Evolutionary conservation across 2,113 vertebrate genomes (phyloP).

Genomic region (Rattus rattus): DNA sequence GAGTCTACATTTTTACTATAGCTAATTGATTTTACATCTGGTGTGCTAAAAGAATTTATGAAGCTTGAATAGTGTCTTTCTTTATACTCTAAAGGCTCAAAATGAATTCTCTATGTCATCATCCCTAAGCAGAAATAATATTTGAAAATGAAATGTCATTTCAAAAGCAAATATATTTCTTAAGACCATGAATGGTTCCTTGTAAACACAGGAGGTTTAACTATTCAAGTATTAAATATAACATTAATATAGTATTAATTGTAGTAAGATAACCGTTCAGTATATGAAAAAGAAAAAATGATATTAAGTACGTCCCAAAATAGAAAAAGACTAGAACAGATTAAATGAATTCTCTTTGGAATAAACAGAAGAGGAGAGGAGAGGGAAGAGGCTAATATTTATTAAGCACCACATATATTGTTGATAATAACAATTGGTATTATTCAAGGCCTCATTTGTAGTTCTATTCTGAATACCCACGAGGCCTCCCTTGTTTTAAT

Average conservation of each 20-base stretch:
- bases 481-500: not conserved
- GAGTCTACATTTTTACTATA: constrained; percentile 77
- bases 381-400: not conserved
- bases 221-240: constrained; percentile 17
- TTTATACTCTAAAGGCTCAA: constrained; percentile 75
- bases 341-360: not conserved
- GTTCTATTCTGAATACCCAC: not conserved
- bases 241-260: constrained; percentile 20
- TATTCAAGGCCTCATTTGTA: not conserved
- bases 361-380: not conserved
- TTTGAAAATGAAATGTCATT: constrained; percentile 58
- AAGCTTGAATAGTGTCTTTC: constrained; percentile 85
- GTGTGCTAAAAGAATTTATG: constrained; percentile 79
- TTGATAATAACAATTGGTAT: not conserved
- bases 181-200: constrained; percentile 21
- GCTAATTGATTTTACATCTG: constrained; percentile 87
- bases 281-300: not conserved
- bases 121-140: constrained; percentile 59
- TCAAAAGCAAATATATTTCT: constrained; percentile 56
- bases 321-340: not conserved
- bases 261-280: not conserved
- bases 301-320: not conserved
- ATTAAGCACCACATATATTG: not conserved
- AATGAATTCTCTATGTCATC: constrained; percentile 68
- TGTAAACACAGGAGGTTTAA: not conserved